These are phyloP conservation scores for Caenorhabditis sinica DNA, from an alignment of 2,888 invertebrate genomes.

Conservation along the genomic window DNA sequence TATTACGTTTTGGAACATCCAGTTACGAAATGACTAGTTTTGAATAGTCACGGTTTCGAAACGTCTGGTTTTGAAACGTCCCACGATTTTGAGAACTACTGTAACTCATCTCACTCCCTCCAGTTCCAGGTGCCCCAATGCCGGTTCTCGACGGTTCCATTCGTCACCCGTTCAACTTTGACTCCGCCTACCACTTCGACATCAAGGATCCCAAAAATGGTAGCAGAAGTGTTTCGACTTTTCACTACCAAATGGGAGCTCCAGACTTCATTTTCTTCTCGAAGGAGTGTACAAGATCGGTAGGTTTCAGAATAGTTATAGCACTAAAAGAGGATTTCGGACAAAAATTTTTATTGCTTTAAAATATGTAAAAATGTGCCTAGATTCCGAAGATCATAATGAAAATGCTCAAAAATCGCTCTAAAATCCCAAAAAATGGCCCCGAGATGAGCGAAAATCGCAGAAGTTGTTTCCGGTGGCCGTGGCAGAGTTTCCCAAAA, in stretches of 20 bases:
- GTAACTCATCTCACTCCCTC: neutral
- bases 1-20: too few relatives aligned
- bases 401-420: too few relatives aligned
- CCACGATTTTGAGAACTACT: too few relatives aligned
- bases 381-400: too few relatives aligned
- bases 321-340: too few relatives aligned
- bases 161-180: slow-evolving; percentile 56
- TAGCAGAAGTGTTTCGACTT: slow-evolving; percentile 71
- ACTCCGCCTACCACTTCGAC: slow-evolving; percentile 43
- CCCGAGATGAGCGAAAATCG: too few relatives aligned
- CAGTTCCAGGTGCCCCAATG: neutral
- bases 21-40: neutral
- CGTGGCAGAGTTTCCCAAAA: too few relatives aligned
- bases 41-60: neutral
- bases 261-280: slow-evolving; percentile 82
- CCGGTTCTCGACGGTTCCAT: slow-evolving; percentile 31
- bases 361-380: too few relatives aligned
- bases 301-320: neutral
- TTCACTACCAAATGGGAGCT: slow-evolving; percentile 70
- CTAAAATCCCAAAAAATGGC: too few relatives aligned
- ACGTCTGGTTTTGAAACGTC: neutral
- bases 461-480: too few relatives aligned
- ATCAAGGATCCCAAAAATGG: neutral
- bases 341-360: too few relatives aligned
- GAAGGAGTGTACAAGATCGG: neutral